Evolutionary conservation across 2,888 invertebrate species (phyloP).

Genomic region (Drosophila setosimentum): DNA sequence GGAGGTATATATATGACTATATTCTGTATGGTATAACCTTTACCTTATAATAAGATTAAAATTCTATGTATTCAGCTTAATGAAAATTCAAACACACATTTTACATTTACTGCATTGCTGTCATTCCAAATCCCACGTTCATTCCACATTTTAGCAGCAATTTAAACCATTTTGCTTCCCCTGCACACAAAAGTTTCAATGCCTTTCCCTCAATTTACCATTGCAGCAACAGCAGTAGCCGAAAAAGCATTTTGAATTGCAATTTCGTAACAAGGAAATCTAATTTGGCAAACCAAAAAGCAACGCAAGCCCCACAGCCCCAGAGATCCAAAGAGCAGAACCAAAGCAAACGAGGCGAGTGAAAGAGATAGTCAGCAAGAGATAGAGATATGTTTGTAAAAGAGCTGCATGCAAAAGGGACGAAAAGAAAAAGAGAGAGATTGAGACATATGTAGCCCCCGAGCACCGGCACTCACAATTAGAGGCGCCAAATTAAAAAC

Average conservation of each 20-base stretch:
- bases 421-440: no score
- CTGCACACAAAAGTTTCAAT: conserved; percentile 13
- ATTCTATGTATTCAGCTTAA: neutral
- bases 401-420: no score
- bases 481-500: conserved; percentile 63
- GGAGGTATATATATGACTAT: neutral
- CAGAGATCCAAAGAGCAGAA: neutral
- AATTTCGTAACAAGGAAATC: conserved; percentile 68
- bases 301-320: conserved; percentile 30
- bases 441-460: conserved; percentile 18
- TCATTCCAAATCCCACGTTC: conserved; percentile 2
- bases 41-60: neutral
- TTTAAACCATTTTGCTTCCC: conserved; percentile 29
- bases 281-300: conserved; percentile 64
- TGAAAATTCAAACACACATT: neutral
- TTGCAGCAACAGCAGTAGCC: conserved; percentile 29
- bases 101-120: neutral
- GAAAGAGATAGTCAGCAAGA: neutral
- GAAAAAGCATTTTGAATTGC: conserved; percentile 66
- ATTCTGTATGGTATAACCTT: neutral
- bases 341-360: conserved; percentile 10
- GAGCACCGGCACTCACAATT: conserved; percentile 60
- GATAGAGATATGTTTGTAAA: conserved; percentile 9
- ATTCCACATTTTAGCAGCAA: conserved; percentile 39
- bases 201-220: neutral